Percentiles rank a stretch among this genome's conserved stretches.
These are phyloP conservation scores for Fregetta grallaria DNA, from an alignment of 2,113 vertebrate species.

Conservation along the genomic window DNA sequence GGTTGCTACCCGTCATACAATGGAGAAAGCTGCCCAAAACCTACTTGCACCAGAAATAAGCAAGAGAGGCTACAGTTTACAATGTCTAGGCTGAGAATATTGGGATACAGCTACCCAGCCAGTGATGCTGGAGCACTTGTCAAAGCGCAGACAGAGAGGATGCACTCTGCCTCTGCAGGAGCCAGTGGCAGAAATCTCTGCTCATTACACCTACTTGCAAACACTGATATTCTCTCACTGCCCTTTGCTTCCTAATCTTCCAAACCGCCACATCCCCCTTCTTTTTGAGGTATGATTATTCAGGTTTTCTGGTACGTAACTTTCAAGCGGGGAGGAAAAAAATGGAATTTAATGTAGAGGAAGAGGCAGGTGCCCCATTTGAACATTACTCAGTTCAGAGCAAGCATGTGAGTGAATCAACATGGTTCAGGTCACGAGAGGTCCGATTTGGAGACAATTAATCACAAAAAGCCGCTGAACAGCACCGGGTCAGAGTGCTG, in stretches of 20 bases:
- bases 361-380: neutral
- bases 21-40: neutral
- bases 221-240: neutral
- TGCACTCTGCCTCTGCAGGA: neutral
- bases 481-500: neutral
- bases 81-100: neutral
- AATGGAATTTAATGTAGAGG: neutral
- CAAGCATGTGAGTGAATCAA: neutral
- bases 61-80: neutral
- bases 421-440: neutral
- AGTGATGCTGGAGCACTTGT: neutral
- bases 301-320: neutral
- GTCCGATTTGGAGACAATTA: neutral
- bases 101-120: neutral
- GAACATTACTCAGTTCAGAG: neutral
- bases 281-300: neutral
- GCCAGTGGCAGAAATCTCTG: neutral
- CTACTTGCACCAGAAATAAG: neutral
- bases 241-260: neutral
- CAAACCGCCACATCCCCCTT: neutral
- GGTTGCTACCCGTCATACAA: neutral
- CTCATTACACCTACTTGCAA: neutral
- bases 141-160: neutral
- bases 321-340: neutral
- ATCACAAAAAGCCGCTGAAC: neutral